These are phyloP conservation scores for Chelonus formosanus DNA, from an alignment of 2,888 invertebrate species.

Conservation along the genomic window DNA sequence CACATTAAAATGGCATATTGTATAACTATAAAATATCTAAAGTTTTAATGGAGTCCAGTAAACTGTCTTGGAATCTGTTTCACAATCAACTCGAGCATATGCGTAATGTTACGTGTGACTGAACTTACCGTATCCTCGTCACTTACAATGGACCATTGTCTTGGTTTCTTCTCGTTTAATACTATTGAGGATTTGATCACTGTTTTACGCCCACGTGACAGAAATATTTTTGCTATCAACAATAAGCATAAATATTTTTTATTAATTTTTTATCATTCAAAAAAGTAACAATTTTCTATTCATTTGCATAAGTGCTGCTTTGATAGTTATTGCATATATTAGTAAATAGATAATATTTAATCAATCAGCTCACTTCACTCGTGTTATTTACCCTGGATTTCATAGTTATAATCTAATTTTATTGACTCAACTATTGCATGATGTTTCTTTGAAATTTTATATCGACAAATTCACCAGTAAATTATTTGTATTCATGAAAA, in stretches of 20 bases:
- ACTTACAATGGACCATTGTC: constrained; percentile 59
- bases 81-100: constrained; percentile 44
- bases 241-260: constrained; percentile 15
- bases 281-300: constrained; percentile 15
- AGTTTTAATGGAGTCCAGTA: constrained; percentile 38
- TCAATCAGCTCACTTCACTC: background rate
- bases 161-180: constrained; percentile 28
- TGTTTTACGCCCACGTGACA: constrained; percentile 51
- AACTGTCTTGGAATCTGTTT: constrained; percentile 54
- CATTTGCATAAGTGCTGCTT: constrained; percentile 7
- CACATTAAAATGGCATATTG: constrained; percentile 12
- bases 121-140: constrained; percentile 36
- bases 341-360: too few species aligned
- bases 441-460: constrained; percentile 31
- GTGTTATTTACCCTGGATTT: constrained; percentile 42
- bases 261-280: constrained; percentile 9
- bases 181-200: constrained; percentile 55
- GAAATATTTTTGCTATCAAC: constrained; percentile 37
- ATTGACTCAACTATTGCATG: constrained; percentile 11
- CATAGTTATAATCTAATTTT: constrained; percentile 41
- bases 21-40: constrained; percentile 7
- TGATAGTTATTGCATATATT: background rate
- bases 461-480: background rate
- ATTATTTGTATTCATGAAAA: too few species aligned
- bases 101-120: constrained; percentile 20